These are phyloP conservation scores for Montipora capitata DNA, from an alignment of 92 coral and sea anemone species.

Conservation along the genomic window DNA sequence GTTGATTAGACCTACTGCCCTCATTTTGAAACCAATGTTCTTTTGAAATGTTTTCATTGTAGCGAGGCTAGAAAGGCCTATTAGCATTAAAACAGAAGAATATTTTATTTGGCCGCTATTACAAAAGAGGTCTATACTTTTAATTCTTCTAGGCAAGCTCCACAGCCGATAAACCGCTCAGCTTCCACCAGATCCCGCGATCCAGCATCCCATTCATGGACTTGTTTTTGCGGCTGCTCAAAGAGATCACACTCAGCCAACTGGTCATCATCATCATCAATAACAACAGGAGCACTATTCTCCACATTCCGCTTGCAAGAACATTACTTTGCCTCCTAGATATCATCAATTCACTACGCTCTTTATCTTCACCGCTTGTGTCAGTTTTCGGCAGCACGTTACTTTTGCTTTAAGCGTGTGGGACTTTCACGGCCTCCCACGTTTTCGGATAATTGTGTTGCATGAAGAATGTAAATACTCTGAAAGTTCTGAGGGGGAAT, in stretches of 20 bases:
- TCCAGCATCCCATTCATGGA: not conserved
- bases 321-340: slow-evolving; percentile 41
- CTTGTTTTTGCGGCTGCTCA: not conserved
- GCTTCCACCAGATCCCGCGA: not conserved
- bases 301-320: slow-evolving; percentile 26
- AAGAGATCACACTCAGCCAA: not conserved
- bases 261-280: slow-evolving; percentile 25
- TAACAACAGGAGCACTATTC: not conserved
- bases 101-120: too few relatives aligned
- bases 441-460: not conserved
- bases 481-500: not conserved
- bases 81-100: too few relatives aligned
- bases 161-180: not conserved
- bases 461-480: not conserved
- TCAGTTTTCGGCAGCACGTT: not conserved
- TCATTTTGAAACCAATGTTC: too few relatives aligned
- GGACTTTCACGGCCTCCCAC: not conserved
- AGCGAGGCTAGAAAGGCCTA: not conserved
- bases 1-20: too few relatives aligned
- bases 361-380: slow-evolving; percentile 22
- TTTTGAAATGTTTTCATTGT: not conserved
- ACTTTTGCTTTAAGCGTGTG: not conserved
- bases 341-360: slow-evolving; percentile 43
- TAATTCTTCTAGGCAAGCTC: not conserved
- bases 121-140: not conserved